phyloP scores from a whole-genome alignment of 2,113 vertebrate genomes.

The Leptobrachium ailaonicum region DNA sequence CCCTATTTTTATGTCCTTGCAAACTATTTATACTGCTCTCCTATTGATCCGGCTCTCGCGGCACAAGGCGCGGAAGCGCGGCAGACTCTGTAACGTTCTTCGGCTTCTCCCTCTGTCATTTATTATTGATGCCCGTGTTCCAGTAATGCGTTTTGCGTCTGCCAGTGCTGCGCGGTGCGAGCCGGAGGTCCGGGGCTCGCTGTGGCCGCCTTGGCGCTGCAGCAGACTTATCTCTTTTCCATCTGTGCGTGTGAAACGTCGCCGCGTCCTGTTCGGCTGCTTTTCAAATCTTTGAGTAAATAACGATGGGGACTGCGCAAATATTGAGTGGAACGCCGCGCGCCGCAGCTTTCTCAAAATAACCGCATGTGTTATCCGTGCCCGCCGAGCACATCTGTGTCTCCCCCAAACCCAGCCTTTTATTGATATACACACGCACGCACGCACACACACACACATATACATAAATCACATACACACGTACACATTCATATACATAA shows the following conservation, averaged over 20 bases:
- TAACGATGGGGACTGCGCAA: conserved; percentile 6
- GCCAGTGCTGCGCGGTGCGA: neutral
- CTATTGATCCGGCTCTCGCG: conserved; percentile 17
- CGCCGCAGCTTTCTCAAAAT: neutral
- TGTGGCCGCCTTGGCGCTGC: no score
- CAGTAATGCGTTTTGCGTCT: conserved; percentile 23
- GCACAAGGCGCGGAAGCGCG: neutral
- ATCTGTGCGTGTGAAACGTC: no score
- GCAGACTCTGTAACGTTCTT: no score
- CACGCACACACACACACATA: no score
- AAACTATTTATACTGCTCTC: conserved; percentile 21
- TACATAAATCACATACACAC: no score
- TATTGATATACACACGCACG: no score
- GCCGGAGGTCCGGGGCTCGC: neutral
- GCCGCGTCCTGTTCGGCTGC: conserved; percentile 15
- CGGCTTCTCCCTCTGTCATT: neutral
- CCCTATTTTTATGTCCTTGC: conserved; percentile 22
- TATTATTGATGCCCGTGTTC: neutral
- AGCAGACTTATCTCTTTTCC: neutral
- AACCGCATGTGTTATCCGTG: neutral
- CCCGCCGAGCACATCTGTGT: neutral
- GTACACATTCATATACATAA: no score
- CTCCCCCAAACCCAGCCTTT: no score
- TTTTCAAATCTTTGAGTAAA: conserved; percentile 1
- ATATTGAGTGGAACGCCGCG: neutral